Base-by-base conservation (phyloP, 1,140 invertebrate species). In the Triops longicaudatus region DNA sequence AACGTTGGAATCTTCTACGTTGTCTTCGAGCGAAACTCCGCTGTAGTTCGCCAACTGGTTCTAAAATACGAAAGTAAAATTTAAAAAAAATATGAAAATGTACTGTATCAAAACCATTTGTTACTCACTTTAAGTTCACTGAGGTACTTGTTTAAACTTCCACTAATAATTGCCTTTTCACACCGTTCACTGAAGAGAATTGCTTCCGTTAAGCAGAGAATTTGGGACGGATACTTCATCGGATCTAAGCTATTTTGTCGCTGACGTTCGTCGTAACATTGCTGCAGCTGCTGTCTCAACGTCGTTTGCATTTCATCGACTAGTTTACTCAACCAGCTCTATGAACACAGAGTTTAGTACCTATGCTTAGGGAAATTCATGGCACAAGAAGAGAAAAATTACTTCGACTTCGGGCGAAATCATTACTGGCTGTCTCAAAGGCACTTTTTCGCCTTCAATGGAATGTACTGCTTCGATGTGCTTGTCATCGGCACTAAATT, bases 391-490 rank as follows among this genome's bases (percentile, higher is more conserved):
- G 28, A 1, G 72, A 78, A 41, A 78, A 78, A 75, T 81, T 84
- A 92, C 91, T 88, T 98, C 96, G 74, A 97, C 93, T 81, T 93
- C 87, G 74, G 89, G 87, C 9, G 89, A 89, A 77, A 97, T 90
- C 82, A 91, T 87, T 26, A 99, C 88, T 26, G 90, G 86, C 77
- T 90, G 89, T 22, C 87, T 86, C 28, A 99, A 85, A 9, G 85
- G 83, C n/a, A 98, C 91, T 44, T 91, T 84, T 88, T 98, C 94
- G 78, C 94, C 90, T 85, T 98, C 90, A 50, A 91, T 82, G 76
- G 95, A 94, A 82, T 91, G 87, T 84, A 96, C 91, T 3, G 91
- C 87, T 1, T 89, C 83, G 78, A 96, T 95, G 73, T 88, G 88
- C 44, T 89, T 81, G 72, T 84, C 84, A 44, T 87, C 84, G 31